Percentiles rank a stretch among this genome's conserved stretches.
Evolutionary conservation across 2,888 invertebrate genomes (phyloP).

Genomic region (Onchidella celtica): DNA sequence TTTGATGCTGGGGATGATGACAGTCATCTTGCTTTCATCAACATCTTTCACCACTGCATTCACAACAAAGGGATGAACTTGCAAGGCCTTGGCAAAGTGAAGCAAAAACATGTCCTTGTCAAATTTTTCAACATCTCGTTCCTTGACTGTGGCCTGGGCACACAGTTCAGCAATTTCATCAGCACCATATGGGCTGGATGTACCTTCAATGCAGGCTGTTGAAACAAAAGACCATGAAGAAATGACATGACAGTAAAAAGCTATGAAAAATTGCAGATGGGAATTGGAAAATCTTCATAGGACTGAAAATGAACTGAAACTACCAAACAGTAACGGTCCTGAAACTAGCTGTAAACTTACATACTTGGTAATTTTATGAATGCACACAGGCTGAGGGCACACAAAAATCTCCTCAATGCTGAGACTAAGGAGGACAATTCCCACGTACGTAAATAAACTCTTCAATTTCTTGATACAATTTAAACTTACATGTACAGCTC

Average conservation of each 20-base stretch:
- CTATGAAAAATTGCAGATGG: no score
- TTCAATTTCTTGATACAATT: no score
- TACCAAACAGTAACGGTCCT: no score
- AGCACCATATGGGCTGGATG: constrained; percentile 61
- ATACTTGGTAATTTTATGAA: no score
- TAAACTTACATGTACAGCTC: no score
- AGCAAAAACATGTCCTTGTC: constrained; percentile 55
- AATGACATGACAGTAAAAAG: background rate
- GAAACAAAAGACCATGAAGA: background rate
- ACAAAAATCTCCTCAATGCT: no score
- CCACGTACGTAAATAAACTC: no score
- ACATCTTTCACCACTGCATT: constrained; percentile 68
- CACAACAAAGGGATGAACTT: constrained; percentile 61
- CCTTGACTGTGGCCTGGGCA: constrained; percentile 48
- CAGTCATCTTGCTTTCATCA: constrained; percentile 49
- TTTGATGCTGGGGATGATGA: constrained; percentile 49
- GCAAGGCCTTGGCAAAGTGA: constrained; percentile 59
- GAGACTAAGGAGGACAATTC: no score
- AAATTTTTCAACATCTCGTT: constrained; percentile 48
- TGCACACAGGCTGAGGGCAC: no score
- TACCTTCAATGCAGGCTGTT: constrained; percentile 61
- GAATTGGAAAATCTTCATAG: no score
- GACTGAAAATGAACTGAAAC: no score
- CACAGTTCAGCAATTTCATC: constrained; percentile 60
- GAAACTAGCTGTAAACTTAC: no score